These are phyloP conservation scores for Athalia cordata DNA, from an alignment of 2,888 invertebrate species.

Conservation along the genomic window DNA sequence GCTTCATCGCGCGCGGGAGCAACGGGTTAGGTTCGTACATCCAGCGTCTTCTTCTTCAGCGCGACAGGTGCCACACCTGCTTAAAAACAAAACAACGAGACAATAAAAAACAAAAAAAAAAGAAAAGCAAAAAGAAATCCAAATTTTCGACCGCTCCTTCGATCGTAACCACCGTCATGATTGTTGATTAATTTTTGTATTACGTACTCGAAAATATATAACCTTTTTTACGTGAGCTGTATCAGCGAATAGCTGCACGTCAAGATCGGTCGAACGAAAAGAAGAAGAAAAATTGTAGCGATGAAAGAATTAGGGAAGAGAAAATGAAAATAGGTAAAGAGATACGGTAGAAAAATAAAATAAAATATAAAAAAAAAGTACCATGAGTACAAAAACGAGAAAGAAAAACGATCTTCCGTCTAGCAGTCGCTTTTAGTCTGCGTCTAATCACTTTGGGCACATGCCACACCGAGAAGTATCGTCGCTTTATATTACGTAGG, in stretches of 20 bases:
- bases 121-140: conserved; percentile 3
- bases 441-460: conserved; percentile 41
- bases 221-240: neutral
- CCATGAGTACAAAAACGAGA: neutral
- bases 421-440: conserved; percentile 37
- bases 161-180: too few relatives aligned
- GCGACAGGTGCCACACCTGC: conserved; percentile 72
- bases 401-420: conserved; percentile 14
- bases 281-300: neutral
- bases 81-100: conserved; percentile 51
- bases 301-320: neutral
- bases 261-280: too few relatives aligned
- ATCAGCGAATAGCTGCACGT: neutral
- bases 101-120: conserved; percentile 9
- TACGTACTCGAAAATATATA: too few relatives aligned
- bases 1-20: conserved; percentile 42
- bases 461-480: conserved; percentile 38
- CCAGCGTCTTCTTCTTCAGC: conserved; percentile 41
- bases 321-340: too few relatives aligned
- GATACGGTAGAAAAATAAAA: neutral
- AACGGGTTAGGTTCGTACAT: conserved; percentile 45
- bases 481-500: conserved; percentile 23
- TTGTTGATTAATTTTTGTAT: too few relatives aligned
- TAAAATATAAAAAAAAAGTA: conserved; percentile 12
- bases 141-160: neutral